Base-by-base conservation (phyloP, 2,888 invertebrate species). In the Andrena fulva region DNA sequence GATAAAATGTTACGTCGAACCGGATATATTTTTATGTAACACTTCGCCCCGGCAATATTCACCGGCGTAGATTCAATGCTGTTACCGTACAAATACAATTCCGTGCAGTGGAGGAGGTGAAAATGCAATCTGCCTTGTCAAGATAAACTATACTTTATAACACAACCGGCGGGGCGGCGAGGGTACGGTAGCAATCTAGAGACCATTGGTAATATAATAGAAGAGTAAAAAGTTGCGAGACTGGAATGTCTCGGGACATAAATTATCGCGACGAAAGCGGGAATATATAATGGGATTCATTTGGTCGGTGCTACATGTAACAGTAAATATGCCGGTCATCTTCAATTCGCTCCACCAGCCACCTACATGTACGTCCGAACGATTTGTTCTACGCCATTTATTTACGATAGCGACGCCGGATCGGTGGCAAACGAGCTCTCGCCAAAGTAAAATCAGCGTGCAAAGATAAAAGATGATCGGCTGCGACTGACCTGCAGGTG, bases 401-500 rank as follows among this genome's bases (percentile, higher is more conserved):
- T 67, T 68, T 71, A 52, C 35, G 24, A 42, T 29, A 62, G 27
- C 12, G 54, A 48, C 33, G 27, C 35, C 50, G 50, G 62, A 68
- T 68, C 62, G 7, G 27, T 62, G 48, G 50, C 16, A n/a, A 70
- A 24, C 10, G 12, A 2, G 1, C 8, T 6, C n/a, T 20, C 16
- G 20, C 12, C 10, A 35, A 24, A 16, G 31, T 12, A 1, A 8
- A 33, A 12, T 42, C 16, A 56, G 56, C 6, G 50, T 56, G 52
- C 4, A 29, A 60, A 16, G 68, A 73, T 16, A 48, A 67, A 75
- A 16, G 69, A 29, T 54, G 42, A 60, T 35, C 50, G 60, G n/a
- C 5, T 29, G 27, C 16, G 48, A 90, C 95, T 96, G 94, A 98
- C 97, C 96, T 98, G 98, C 92, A 98, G 95, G 95, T 99, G 98